Evolutionary conservation across 2,797 vertebrate genomes (phyloP), one percentile per base, ranked within the genome.

Genomic region (Sebastes baramenuke): DNA sequence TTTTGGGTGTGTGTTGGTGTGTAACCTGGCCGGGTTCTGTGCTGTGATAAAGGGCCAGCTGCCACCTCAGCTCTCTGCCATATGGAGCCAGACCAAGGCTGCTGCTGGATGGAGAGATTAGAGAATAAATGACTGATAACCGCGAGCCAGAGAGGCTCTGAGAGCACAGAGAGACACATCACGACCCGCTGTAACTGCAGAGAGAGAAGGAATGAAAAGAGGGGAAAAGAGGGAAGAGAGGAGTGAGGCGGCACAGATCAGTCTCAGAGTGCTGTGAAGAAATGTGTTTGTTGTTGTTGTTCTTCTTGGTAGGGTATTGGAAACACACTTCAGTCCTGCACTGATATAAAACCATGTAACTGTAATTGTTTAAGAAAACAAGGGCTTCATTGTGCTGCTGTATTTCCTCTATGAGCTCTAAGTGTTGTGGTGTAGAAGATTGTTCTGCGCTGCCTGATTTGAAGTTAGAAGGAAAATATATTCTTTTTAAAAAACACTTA

Each of bases 81-180:
- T 18, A 67, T 92, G 89, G 88, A 89, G 75, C 25, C 56, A 42
- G 72, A 91, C 83, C 85, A 88, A 84, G 72, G 65, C 80, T 55
- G 80, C 73, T 88, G 42, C 90, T 87, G 88, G 90, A 91, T 78
- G 24, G 22, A 80, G 77, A 90, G 87, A 92, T 92, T 92, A 89
- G 67, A 84, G 88, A 90, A 89, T 79, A 88, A 84, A 79, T 76
- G 86, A 77, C 18, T 80, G 82, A 86, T 77, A 68, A 72, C 65
- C 9, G 67, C 58, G n/a, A 79, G 75, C 72, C 59, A 70, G 67
- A 68, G 69, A 66, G 69, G 32, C 74, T 75, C 25, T 0, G 75
- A 79, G 56, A 83, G 72, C 55, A 55, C 5, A 66, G 68, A 46
- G 38, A 46, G 52, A 58, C 65, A 16, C 38, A 27, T n/a, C 52